Evolutionary conservation across 2,113 vertebrate genomes (phyloP).

Genomic region (Anarrhichthys ocellatus): DNA sequence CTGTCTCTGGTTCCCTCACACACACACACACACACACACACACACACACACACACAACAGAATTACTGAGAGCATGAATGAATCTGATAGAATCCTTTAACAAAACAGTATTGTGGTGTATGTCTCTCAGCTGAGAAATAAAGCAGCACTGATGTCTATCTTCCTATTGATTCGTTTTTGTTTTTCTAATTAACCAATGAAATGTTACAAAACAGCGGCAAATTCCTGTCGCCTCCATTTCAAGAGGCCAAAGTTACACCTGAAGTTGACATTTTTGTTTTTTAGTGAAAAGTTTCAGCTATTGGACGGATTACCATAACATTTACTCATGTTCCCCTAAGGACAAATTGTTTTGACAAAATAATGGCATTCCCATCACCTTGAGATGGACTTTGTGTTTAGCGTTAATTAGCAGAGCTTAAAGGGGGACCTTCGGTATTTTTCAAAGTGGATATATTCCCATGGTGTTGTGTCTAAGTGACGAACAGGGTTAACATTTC

Average conservation of each 20-base stretch:
- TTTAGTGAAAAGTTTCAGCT: background rate
- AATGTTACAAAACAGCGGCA: background rate
- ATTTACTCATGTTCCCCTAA: background rate
- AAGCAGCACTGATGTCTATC: background rate
- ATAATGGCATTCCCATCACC: background rate
- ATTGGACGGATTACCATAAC: background rate
- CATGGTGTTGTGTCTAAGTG: background rate
- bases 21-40: background rate
- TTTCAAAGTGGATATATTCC: background rate
- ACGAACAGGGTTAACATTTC: background rate
- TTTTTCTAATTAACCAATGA: background rate
- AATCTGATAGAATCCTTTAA: conserved; percentile 3
- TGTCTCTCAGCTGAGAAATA: background rate
- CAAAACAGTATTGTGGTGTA: background rate
- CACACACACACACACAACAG: background rate
- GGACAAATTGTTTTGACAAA: background rate
- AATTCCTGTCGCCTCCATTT: background rate
- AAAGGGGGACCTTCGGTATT: background rate
- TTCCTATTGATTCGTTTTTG: background rate
- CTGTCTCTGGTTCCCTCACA: conserved; percentile 7
- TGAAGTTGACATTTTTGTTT: background rate
- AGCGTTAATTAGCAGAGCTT: background rate
- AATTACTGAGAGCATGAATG: conserved; percentile 20
- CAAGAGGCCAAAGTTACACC: background rate
- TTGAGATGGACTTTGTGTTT: background rate